phyloP scores from a whole-genome alignment of 2,888 invertebrate species.

The Thymelicus lineola region DNA sequence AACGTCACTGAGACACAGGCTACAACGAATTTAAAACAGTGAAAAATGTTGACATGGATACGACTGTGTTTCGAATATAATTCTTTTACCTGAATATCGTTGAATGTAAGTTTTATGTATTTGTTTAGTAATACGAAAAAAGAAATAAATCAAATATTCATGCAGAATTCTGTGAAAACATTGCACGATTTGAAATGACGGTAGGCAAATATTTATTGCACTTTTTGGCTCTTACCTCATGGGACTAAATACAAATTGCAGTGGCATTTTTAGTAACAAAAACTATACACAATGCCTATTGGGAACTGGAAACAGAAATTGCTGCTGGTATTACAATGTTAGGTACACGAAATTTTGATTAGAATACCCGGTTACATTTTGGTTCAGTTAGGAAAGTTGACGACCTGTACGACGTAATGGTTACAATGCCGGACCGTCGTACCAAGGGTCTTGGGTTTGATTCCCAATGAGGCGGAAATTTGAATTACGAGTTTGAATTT shows the following conservation, averaged over 20 bases:
- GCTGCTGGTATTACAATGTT: not conserved
- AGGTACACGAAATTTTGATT: conserved; percentile 1
- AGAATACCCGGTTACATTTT: not conserved
- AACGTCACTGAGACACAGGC: conserved; percentile 57
- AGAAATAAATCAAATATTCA: conserved; percentile 26
- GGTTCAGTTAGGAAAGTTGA: no score
- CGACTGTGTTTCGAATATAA: conserved; percentile 28
- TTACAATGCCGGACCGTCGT: no score
- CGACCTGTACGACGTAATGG: no score
- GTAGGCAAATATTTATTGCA: conserved; percentile 38
- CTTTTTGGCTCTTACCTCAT: conserved; percentile 34
- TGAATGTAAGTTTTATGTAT: not conserved
- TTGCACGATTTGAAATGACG: conserved; percentile 32
- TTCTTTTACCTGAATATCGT: conserved; percentile 17
- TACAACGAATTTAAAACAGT: conserved; percentile 62
- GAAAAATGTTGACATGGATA: conserved; percentile 59
- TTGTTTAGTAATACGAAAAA: not conserved
- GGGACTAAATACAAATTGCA: conserved; percentile 36
- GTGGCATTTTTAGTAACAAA: conserved; percentile 32
- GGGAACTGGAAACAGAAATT: conserved; percentile 22
- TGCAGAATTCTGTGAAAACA: conserved; percentile 26
- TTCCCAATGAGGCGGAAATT: no score
- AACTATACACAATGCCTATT: conserved; percentile 18
- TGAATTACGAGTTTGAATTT: no score
- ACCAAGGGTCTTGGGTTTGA: no score